Evolutionary conservation across 2,888 invertebrate species (phyloP), one percentile per base, ranked within the genome.

Genomic region (Apotomis capreana): DNA sequence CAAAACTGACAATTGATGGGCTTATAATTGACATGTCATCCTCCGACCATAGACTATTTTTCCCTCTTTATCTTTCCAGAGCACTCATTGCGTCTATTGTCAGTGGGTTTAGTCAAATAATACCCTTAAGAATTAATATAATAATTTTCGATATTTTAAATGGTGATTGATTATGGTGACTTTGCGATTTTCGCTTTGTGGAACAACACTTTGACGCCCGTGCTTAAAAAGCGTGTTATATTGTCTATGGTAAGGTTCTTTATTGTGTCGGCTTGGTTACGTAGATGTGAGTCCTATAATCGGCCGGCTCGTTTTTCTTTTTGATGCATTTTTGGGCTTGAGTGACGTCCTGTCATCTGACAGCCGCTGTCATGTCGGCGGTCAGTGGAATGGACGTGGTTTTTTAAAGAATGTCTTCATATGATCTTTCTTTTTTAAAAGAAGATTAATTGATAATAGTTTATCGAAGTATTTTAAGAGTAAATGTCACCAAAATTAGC

Each of bases 141-240:
- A 89, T 89, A 89, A 91, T 90, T 89, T 88, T 86, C 81, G 84
- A 89, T 89, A 87, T 88, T 87, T 86, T 86, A 87, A 89, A 89
- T 88, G 89, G 90, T 92, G 92, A 92, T 92, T 92, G 92, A 92
- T 92, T 91, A 87, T 84, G 81, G 81, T 92, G 92, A 92, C 85
- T 82, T 76, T 76, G 91, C 91, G 76, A 79, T 87, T 87, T 68
- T 84, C 77, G 76, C 75, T 79, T 78, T 78, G 81, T 79, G 78
- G 78, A 80, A 79, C 74, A 80, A 78, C 80, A 81, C 78, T 83
- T 83, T 81, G 82, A 76, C 76, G 72, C 69, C 55, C 74, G 74
- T 72, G 72, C 70, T 76, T 81, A 80, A 79, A 79, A 78, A 71
- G 74, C 74, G 73, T 79, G 76, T 69, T 81, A 77, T 78, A 75